Percentiles rank a stretch among this genome's conserved stretches.
Conservation (phyloP, 2,888 invertebrate species). For the Lottia gigantea region DNA sequence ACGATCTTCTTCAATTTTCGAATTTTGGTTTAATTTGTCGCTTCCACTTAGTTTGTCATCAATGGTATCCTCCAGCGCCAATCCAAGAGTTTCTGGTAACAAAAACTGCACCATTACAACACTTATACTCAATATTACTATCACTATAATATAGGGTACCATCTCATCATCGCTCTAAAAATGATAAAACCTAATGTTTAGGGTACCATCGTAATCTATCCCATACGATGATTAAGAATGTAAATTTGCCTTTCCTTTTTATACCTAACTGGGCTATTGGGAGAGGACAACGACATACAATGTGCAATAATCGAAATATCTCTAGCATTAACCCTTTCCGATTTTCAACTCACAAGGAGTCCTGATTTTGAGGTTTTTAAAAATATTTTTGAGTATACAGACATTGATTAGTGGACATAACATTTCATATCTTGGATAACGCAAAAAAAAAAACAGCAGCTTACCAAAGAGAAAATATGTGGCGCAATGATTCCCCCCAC, state of each 20-base stretch:
- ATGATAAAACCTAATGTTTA: neutral
- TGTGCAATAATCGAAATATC: no score
- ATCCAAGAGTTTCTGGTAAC: neutral
- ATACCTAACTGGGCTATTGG: no score
- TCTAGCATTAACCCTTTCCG: no score
- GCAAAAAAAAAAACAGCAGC: neutral
- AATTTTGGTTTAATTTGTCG: neutral
- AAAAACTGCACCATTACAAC: neutral
- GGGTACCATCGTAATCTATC: neutral
- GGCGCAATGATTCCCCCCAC: slow-evolving; percentile 25
- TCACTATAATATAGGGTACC: neutral
- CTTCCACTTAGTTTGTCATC: neutral
- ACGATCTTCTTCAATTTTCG: neutral
- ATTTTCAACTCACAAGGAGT: no score
- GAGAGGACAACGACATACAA: no score
- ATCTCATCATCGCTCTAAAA: neutral
- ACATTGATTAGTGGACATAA: no score
- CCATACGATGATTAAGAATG: no score
- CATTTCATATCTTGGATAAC: no score
- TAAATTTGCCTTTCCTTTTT: no score
- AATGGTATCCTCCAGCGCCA: neutral
- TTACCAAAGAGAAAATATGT: slow-evolving; percentile 20
- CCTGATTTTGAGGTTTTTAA: no score
- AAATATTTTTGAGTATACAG: no score
- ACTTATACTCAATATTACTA: neutral